Evolutionary conservation across 2,797 vertebrate species (phyloP).

Genomic region (Rhinoraja longicauda): DNA sequence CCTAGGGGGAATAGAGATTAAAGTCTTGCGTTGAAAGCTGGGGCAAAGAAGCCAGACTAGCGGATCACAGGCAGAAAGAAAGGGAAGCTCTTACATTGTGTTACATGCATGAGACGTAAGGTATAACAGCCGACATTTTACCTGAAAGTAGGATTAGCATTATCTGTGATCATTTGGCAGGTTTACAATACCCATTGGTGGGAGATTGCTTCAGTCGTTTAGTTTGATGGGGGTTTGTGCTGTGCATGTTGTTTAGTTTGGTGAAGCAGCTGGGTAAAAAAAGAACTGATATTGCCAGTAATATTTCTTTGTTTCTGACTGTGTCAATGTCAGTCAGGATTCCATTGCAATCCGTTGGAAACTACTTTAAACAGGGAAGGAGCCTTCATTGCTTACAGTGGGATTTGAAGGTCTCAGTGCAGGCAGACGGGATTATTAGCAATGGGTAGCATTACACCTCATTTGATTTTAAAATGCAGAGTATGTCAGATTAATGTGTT

Average conservation of each 20-base stretch:
- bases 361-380: not conserved
- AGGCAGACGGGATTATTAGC: not conserved
- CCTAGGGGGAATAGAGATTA: conserved; percentile 30
- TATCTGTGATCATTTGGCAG: conserved; percentile 15
- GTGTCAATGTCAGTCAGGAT: conserved; percentile 9
- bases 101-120: not conserved
- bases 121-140: not conserved
- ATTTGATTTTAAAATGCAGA: not conserved
- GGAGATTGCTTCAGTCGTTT: not conserved
- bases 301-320: not conserved
- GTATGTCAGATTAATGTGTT: not conserved
- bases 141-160: conserved; percentile 3
- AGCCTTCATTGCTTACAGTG: not conserved
- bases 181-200: not conserved
- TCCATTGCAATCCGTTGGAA: not conserved
- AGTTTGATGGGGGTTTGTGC: not conserved
- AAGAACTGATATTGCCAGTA: not conserved
- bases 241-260: not conserved
- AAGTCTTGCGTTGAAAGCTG: not conserved
- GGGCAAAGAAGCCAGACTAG: not conserved
- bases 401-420: not conserved
- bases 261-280: not conserved
- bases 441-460: not conserved
- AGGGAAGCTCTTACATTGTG: not conserved
- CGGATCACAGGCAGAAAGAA: conserved; percentile 3